phyloP scores from a whole-genome alignment of 2,113 vertebrate genomes.

The Ornithorhynchus anatinus region DNA sequence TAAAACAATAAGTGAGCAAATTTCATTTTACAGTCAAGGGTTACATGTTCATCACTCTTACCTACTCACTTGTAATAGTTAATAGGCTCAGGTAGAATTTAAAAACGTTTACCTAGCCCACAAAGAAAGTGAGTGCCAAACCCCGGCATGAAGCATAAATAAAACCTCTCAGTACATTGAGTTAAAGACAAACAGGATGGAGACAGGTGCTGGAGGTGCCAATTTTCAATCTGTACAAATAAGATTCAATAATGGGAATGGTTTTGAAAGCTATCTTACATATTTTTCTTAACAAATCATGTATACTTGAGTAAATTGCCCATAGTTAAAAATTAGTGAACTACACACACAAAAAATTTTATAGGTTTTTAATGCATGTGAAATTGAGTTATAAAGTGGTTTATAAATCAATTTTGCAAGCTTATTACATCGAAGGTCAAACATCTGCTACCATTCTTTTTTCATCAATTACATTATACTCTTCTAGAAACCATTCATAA shows the following conservation, averaged over 20 bases:
- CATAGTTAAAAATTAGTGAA: constrained; percentile 47
- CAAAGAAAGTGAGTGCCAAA: neutral
- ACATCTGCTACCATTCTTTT: constrained; percentile 26
- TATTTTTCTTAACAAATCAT: constrained; percentile 37
- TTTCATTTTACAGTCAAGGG: neutral
- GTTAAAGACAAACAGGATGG: neutral
- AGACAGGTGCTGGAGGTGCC: neutral
- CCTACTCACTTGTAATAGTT: constrained; percentile 18
- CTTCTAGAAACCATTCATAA: constrained; percentile 53
- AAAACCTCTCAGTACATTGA: constrained; percentile 5
- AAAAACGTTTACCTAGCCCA: neutral
- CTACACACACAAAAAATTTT: constrained; percentile 15
- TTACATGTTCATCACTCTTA: neutral
- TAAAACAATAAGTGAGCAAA: neutral
- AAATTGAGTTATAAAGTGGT: constrained; percentile 53
- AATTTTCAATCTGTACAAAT: constrained; percentile 8
- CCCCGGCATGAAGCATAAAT: neutral
- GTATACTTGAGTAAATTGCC: constrained; percentile 33
- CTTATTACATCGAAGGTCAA: constrained; percentile 45
- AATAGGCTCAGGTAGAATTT: neutral
- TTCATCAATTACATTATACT: constrained; percentile 24
- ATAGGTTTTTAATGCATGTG: constrained; percentile 27
- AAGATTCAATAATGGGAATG: constrained; percentile 19
- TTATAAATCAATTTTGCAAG: constrained; percentile 53
- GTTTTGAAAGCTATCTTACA: constrained; percentile 14